Evolutionary conservation across 2,113 vertebrate species (phyloP), one percentile per base, ranked within the genome.

Genomic region (Cichladusa arquata): DNA sequence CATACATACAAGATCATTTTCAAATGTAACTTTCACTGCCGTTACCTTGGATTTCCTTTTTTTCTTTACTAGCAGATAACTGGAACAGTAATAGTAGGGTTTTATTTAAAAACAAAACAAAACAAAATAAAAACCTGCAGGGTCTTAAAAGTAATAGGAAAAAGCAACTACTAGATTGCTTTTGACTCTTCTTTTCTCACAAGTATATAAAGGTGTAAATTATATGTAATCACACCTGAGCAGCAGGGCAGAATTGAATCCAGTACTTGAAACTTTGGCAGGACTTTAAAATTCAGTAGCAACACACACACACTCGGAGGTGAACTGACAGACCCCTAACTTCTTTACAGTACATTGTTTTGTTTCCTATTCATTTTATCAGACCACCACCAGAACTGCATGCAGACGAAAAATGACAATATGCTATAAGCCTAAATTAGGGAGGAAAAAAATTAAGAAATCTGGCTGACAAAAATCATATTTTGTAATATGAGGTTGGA

Each of bases 21-120:
- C 91, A 94, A 80, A 65, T 47, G 2, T 23, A 91, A 92, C 81
- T 97, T 81, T 97, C 96, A 97, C 97, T 98, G 96, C 97, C 93
- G 10, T 97, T 94, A 88, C 73, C 79, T 93, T 96, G 89, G 44
- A 73, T 86, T 90, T 94, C 66, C 66, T 83, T 93, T 96, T 95
- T 69, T 85, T 92, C 38, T 96, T 86, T 92, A 71, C 93, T 96
- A 95, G 83, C 64, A 78, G 85, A 82, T 90, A 96, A 96, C 93
- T 94, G 92, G 90, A 97, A 93, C 74, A 93, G 56, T 93, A 95
- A 93, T 69, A 74, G 10, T 47, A 73, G 57, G 61, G 72, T 62
- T 47, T 61, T 66, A 57, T 65, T 95, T 11, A 69, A 96, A 94
- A 65, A 87, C 40, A 44, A 45, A 42, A 42, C 42, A 95, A 79